Conservation (phyloP, 2,888 invertebrate species). For the Epicampocera succincta region DNA sequence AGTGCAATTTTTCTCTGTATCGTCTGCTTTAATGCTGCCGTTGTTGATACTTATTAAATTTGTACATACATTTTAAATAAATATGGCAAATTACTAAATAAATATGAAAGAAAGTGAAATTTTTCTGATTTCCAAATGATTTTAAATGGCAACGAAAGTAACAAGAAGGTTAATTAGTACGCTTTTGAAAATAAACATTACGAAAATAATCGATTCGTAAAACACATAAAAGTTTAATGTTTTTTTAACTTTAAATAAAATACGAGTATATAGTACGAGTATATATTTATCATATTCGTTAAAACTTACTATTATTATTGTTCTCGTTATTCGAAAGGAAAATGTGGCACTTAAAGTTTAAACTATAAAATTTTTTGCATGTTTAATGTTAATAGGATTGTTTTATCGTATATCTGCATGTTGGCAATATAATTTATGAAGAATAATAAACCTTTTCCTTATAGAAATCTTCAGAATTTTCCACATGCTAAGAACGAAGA, state of each 20-base stretch:
- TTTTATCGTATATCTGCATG: conserved; percentile 12
- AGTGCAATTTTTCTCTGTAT: conserved; percentile 53
- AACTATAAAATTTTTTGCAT: conserved; percentile 16
- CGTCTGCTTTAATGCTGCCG: conserved; percentile 19
- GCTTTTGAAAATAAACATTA: conserved; percentile 8
- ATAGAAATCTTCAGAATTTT: conserved; percentile 56
- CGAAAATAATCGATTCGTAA: conserved; percentile 3
- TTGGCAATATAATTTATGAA: conserved; percentile 23
- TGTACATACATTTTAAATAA: conserved; percentile 31
- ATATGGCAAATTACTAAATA: conserved; percentile 5
- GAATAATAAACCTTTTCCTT: conserved; percentile 38
- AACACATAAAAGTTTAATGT: neutral
- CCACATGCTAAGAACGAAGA: conserved; percentile 47
- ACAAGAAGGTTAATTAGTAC: conserved; percentile 50
- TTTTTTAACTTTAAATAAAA: too few species aligned
- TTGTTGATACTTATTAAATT: conserved; percentile 17
- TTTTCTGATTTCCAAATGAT: neutral
- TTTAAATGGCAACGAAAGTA: conserved; percentile 15
- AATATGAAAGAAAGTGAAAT: conserved; percentile 53
- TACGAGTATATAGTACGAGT: too few species aligned
- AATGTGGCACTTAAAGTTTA: conserved; percentile 18
- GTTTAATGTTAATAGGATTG: neutral
- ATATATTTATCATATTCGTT: too few species aligned
- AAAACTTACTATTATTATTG: too few species aligned
- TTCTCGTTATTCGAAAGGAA: too few species aligned